phyloP scores from a whole-genome alignment of 2,888 invertebrate genomes.

The Cephus sareptanus region DNA sequence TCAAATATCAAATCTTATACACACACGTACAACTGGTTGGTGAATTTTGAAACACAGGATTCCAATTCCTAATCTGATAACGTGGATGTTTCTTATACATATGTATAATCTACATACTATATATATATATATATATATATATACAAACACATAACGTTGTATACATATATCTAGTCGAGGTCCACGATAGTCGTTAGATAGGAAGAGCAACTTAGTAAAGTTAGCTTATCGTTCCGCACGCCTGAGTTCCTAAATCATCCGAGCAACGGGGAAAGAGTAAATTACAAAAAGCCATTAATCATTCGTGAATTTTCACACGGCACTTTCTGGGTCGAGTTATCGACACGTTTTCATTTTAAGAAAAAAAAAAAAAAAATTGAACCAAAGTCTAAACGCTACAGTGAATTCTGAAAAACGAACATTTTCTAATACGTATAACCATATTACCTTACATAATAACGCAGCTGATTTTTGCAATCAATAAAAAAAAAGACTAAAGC shows the following conservation, averaged over 20 bases:
- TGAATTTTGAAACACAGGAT: not conserved
- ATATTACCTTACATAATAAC: too few species aligned
- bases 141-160: not conserved
- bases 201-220: slow-evolving; percentile 28
- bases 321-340: not conserved
- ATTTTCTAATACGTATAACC: too few species aligned
- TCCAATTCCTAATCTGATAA: not conserved
- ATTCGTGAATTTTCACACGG: not conserved
- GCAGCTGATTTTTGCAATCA: not conserved
- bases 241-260: slow-evolving; percentile 43
- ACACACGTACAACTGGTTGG: not conserved
- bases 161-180: not conserved
- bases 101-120: not conserved
- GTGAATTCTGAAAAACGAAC: not conserved
- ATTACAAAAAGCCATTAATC: slow-evolving; percentile 5
- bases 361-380: not conserved
- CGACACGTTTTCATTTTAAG: not conserved
- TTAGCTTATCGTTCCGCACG: slow-evolving; percentile 36
- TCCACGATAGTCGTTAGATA: not conserved
- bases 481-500: not conserved
- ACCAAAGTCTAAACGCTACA: not conserved
- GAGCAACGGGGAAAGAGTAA: slow-evolving; percentile 16
- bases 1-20: not conserved
- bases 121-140: not conserved
- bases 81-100: not conserved